Conservation (phyloP, 2,888 invertebrate genomes). For the Caenorhabditis sp. region DNA sequence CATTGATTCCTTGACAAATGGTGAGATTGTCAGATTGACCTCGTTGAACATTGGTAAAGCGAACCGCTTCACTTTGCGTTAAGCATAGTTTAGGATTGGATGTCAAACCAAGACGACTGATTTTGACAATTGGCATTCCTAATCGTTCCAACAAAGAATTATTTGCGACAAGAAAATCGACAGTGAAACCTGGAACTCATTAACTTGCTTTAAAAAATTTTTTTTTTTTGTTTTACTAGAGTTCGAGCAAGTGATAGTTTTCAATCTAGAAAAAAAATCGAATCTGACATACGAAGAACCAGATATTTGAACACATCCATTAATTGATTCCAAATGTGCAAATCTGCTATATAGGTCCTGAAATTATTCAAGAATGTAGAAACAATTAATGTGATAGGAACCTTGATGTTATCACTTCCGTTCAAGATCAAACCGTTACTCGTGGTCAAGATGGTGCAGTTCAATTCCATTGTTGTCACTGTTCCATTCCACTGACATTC, state of each 20-base stretch:
- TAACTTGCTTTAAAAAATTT: neutral
- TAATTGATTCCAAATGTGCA: conserved; percentile 27
- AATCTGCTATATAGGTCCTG: conserved; percentile 30
- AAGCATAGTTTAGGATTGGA: conserved; percentile 36
- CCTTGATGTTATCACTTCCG: conserved; percentile 18
- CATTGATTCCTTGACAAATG: conserved; percentile 22
- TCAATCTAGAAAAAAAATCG: conserved; percentile 37
- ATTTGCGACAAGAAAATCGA: conserved; percentile 26
- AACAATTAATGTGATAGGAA: neutral
- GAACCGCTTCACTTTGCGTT: conserved; percentile 14
- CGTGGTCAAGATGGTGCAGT: conserved; percentile 26
- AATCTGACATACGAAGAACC: conserved; percentile 21
- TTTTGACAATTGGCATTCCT: conserved; percentile 36
- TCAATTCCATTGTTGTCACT: conserved; percentile 14
- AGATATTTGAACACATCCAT: conserved; percentile 30
- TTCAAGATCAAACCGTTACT: conserved; percentile 2
- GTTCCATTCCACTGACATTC: conserved; percentile 38
- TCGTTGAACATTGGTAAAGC: conserved; percentile 35
- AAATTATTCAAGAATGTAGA: neutral
- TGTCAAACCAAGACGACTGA: conserved; percentile 27
- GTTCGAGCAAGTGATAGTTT: conserved; percentile 21
- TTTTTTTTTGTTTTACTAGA: conserved; percentile 10
- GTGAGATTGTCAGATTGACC: conserved; percentile 22
- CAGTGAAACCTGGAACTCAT: conserved; percentile 15
- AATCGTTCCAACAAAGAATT: conserved; percentile 32